Conservation (phyloP, 2,888 invertebrate species). For the Lapara coniferarum region DNA sequence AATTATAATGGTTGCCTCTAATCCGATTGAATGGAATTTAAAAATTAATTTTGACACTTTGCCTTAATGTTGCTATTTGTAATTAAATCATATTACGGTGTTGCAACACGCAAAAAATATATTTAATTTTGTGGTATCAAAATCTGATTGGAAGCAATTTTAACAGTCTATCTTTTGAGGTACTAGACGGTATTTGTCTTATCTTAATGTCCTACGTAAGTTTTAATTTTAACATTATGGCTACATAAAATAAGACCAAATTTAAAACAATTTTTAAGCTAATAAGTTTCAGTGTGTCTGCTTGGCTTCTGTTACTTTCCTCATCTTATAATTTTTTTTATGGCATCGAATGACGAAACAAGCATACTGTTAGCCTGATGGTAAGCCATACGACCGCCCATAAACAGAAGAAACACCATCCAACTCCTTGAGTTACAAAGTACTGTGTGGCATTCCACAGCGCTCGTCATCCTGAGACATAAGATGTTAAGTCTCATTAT, state of each 20-base stretch:
- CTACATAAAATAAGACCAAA: not conserved
- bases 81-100: not conserved
- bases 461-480: no score
- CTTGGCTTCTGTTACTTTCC: not conserved
- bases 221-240: not conserved
- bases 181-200: not conserved
- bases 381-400: no score
- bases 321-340: no score
- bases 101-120: not conserved
- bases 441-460: no score
- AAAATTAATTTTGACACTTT: not conserved
- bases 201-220: not conserved
- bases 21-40: not conserved
- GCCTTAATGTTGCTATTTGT: not conserved
- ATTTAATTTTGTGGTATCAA: not conserved
- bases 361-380: no score
- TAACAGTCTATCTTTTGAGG: not conserved
- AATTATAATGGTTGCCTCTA: not conserved
- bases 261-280: not conserved
- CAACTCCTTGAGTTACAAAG: no score
- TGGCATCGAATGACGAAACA: no score
- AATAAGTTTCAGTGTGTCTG: constrained; percentile 10
- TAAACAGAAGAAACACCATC: no score
- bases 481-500: no score
- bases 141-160: not conserved